phyloP scores from a whole-genome alignment of 2,888 invertebrate genomes.

The Diarsia mendica region DNA sequence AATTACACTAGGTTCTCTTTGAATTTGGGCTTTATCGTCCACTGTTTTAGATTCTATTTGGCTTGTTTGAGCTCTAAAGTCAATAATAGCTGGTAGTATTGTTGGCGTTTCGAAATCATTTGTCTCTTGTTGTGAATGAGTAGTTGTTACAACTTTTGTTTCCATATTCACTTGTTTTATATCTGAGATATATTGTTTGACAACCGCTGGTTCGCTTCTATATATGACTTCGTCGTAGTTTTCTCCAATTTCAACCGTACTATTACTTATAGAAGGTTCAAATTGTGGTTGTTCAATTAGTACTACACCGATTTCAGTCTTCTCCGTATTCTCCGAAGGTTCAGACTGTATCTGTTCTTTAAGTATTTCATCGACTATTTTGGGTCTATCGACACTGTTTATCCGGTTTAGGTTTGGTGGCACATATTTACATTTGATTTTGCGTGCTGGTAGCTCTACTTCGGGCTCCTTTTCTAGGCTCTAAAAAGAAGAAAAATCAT shows the following conservation, averaged over 20 bases:
- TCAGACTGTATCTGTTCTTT: conserved; percentile 63
- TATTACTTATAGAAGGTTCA: conserved; percentile 20
- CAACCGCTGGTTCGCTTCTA: conserved; percentile 37
- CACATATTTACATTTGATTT: conserved; percentile 50
- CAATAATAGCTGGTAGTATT: conserved; percentile 20
- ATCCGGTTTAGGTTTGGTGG: conserved; percentile 43
- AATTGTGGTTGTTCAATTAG: conserved; percentile 65
- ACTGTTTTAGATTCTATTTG: not conserved
- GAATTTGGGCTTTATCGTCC: conserved; percentile 1
- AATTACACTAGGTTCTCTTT: conserved; percentile 13
- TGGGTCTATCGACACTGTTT: conserved; percentile 63
- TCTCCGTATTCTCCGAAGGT: conserved; percentile 27
- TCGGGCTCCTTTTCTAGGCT: conserved; percentile 60
- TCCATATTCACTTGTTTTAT: conserved; percentile 5
- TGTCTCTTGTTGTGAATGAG: conserved; percentile 12
- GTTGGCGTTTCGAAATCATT: not conserved
- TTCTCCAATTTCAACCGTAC: conserved; percentile 47
- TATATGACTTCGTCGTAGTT: conserved; percentile 36
- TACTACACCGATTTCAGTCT: conserved; percentile 51
- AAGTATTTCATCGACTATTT: conserved; percentile 76
- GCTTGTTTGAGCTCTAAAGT: conserved; percentile 4
- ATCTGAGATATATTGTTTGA: conserved; percentile 31
- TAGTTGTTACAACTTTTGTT: not conserved
- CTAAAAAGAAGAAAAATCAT: conserved; percentile 62
- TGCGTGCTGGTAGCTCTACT: conserved; percentile 13